A percentile compares a stretch with the other conserved stretches of the same genome.
phyloP scores from a whole-genome alignment of 2,888 invertebrate genomes.

The Acanthosepion lycidas region DNA sequence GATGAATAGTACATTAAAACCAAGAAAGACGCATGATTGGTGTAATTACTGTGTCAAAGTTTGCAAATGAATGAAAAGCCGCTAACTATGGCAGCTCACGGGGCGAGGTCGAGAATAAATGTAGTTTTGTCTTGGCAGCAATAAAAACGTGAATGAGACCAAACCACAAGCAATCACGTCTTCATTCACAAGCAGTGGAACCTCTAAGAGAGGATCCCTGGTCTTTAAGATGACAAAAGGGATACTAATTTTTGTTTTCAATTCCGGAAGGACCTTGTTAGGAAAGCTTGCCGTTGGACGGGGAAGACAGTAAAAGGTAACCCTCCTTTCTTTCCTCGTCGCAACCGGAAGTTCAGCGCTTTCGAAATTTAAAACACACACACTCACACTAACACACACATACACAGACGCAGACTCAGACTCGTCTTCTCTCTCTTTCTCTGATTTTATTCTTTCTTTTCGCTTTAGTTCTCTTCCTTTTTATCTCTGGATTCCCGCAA shows the following conservation, averaged over 20 bases:
- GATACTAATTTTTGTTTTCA: not conserved
- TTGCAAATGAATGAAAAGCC: not conserved
- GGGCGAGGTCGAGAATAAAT: not conserved
- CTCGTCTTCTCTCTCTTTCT: not conserved
- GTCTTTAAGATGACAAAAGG: not conserved
- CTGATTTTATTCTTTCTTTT: not conserved
- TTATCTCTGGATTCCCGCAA: not conserved
- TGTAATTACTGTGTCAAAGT: not conserved
- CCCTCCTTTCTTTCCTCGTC: not conserved
- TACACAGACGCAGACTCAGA: no score
- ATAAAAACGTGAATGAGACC: not conserved
- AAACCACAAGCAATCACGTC: not conserved
- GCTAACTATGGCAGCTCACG: not conserved
- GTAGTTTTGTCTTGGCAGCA: not conserved
- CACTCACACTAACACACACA: no score
- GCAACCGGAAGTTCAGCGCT: not conserved
- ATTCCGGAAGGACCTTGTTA: not conserved
- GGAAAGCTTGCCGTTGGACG: not conserved
- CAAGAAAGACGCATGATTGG: not conserved
- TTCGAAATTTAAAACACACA: not conserved
- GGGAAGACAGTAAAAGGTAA: not conserved
- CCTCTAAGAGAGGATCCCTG: not conserved
- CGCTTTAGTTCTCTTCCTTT: not conserved
- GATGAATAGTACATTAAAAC: not conserved
- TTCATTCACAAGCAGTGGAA: not conserved